Percentiles rank a stretch among this genome's conserved stretches.
Evolutionary conservation across 1,140 invertebrate genomes (phyloP).

Genomic region (Monomorium pharaonis): DNA sequence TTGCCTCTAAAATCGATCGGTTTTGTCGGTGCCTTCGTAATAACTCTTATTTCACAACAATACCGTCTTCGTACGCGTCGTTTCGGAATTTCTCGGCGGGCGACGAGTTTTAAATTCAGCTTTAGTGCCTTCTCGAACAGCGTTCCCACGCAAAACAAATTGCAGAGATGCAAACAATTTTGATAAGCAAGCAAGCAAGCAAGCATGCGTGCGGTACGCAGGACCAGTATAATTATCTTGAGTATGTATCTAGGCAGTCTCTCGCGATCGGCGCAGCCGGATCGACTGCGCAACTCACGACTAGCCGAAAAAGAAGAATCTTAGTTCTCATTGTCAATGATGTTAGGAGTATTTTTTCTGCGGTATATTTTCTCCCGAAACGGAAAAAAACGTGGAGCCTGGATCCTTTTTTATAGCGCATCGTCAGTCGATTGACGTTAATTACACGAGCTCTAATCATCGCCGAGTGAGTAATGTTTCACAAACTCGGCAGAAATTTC

Average conservation of each 20-base stretch:
- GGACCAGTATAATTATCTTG: conserved; percentile 42
- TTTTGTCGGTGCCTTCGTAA: not conserved
- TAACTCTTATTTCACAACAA: not conserved
- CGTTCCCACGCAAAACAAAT: conserved; percentile 14
- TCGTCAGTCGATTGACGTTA: conserved; percentile 22
- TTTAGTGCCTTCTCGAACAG: not conserved
- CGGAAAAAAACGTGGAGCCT: not conserved
- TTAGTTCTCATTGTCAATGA: not conserved
- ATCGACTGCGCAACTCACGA: not conserved
- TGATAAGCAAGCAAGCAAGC: not conserved
- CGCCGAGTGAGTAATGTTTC: conserved; percentile 40
- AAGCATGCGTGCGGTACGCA: not conserved
- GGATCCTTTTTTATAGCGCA: conserved; percentile 23
- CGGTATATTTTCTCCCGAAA: conserved; percentile 26
- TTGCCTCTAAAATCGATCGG: not conserved
- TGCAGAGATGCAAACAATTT: conserved; percentile 23
- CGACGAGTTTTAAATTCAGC: not conserved
- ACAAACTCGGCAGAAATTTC: not conserved
- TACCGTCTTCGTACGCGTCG: not conserved
- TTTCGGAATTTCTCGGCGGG: conserved; percentile 2
- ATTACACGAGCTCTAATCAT: not conserved
- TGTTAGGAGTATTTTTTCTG: conserved; percentile 38
- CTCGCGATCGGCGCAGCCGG: not conserved
- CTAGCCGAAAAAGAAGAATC: not conserved
- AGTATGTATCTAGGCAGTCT: not conserved